Conservation (phyloP, 2,888 invertebrate species). For the Cordilura impudica region DNA sequence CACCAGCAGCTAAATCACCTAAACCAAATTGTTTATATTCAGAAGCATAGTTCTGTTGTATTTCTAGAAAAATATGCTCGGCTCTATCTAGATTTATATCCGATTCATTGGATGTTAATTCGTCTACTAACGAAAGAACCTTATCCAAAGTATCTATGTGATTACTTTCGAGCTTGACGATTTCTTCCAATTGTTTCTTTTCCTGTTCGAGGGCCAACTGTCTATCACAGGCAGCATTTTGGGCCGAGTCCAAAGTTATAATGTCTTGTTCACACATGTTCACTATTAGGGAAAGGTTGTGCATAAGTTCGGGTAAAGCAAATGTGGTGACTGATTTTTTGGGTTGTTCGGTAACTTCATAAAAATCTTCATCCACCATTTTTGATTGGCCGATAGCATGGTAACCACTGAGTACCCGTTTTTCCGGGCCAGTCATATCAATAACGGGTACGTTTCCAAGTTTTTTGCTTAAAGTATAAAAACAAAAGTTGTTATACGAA, state of each 20-base stretch:
- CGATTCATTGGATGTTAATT: slow-evolving; percentile 74
- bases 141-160: slow-evolving; percentile 85
- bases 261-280: slow-evolving; percentile 98
- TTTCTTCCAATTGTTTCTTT: slow-evolving; percentile 83
- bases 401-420: slow-evolving; percentile 93
- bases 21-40: slow-evolving; percentile 92
- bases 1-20: slow-evolving; percentile 88
- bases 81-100: slow-evolving; percentile 78
- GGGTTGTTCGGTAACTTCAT: slow-evolving; percentile 79
- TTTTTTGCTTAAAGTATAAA: slow-evolving; percentile 79
- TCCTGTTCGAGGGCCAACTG: slow-evolving; percentile 89
- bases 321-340: slow-evolving; percentile 79
- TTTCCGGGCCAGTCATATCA: slow-evolving; percentile 98
- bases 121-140: slow-evolving; percentile 84
- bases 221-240: slow-evolving; percentile 87
- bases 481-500: not conserved
- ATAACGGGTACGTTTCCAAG: slow-evolving; percentile 96
- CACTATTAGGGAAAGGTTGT: slow-evolving; percentile 94
- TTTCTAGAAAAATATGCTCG: slow-evolving; percentile 73
- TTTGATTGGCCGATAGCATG: slow-evolving; percentile 89
- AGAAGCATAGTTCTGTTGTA: slow-evolving; percentile 82
- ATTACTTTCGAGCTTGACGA: slow-evolving; percentile 85
- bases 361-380: slow-evolving; percentile 80
- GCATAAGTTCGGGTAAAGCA: slow-evolving; percentile 91
- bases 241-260: slow-evolving; percentile 88